Evolutionary conservation across 2,888 invertebrate genomes (phyloP).

Genomic region (Pocota personata): DNA sequence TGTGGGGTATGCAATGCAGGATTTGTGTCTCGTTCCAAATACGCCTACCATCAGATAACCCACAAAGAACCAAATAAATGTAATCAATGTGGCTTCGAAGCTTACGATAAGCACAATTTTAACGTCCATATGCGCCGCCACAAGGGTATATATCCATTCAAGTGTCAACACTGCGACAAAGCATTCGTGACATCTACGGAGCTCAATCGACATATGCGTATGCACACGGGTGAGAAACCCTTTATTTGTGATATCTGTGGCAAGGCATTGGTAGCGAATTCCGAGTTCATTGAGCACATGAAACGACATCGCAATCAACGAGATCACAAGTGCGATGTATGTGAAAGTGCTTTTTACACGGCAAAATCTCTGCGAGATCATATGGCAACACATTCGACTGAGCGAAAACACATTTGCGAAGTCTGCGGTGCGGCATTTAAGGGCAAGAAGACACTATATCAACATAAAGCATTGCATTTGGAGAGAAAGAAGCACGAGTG

Average conservation of each 20-base stretch:
- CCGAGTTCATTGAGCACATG: slow-evolving; percentile 49
- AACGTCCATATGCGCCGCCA: slow-evolving; percentile 67
- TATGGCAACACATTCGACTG: slow-evolving; percentile 56
- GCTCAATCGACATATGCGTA: slow-evolving; percentile 46
- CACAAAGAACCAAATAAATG: slow-evolving; percentile 63
- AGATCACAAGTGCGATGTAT: slow-evolving; percentile 58
- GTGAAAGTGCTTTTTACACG: slow-evolving; percentile 48
- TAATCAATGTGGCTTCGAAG: slow-evolving; percentile 53
- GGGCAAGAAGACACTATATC: slow-evolving; percentile 43
- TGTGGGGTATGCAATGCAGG: slow-evolving; percentile 59
- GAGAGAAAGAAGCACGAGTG: slow-evolving; percentile 57
- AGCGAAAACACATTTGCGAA: slow-evolving; percentile 55
- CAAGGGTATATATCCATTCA: slow-evolving; percentile 46
- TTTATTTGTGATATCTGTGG: slow-evolving; percentile 61
- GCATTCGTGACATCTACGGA: slow-evolving; percentile 60
- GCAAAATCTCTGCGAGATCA: slow-evolving; percentile 46
- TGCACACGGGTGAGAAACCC: slow-evolving; percentile 52
- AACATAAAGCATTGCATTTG: slow-evolving; percentile 52
- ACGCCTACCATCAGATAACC: slow-evolving; percentile 58
- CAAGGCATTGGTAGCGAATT: slow-evolving; percentile 6
- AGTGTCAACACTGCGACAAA: slow-evolving; percentile 49
- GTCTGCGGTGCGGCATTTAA: slow-evolving; percentile 60
- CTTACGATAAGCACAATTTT: slow-evolving; percentile 56
- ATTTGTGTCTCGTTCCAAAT: slow-evolving; percentile 59
- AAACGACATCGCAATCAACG: slow-evolving; percentile 58